phyloP scores from a whole-genome alignment of 1,140 invertebrate species.

The Cyclina sinensis region DNA sequence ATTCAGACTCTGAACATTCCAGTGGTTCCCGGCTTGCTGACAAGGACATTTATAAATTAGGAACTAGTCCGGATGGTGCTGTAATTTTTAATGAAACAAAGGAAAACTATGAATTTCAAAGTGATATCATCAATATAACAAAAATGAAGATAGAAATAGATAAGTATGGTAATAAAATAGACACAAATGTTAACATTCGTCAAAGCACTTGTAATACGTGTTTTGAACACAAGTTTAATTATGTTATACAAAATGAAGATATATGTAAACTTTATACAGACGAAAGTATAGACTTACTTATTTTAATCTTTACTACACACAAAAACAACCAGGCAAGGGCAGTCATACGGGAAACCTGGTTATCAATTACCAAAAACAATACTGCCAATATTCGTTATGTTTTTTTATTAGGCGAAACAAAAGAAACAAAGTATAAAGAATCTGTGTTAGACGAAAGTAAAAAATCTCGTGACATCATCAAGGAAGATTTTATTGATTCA shows the following conservation, averaged over 20 bases:
- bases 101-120: not conserved
- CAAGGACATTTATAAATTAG: too few relatives aligned
- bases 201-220: too few relatives aligned
- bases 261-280: not conserved
- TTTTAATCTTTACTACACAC: not conserved
- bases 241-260: not conserved
- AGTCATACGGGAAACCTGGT: not conserved
- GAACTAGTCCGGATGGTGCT: not conserved
- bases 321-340: too few relatives aligned
- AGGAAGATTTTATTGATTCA: constrained; percentile 92
- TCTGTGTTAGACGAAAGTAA: constrained; percentile 88
- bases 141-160: too few relatives aligned
- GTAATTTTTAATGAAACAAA: not conserved
- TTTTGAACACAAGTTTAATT: not conserved
- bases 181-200: too few relatives aligned
- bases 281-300: not conserved
- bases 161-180: constrained; percentile 59
- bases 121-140: too few relatives aligned
- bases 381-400: constrained; percentile 53
- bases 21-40: too few relatives aligned
- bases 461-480: constrained; percentile 90
- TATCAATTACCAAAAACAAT: not conserved
- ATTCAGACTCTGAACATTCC: too few relatives aligned
- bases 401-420: constrained; percentile 65
- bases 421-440: not conserved